A percentile compares a stretch with the other conserved stretches of the same genome.
phyloP scores from a whole-genome alignment of 2,113 vertebrate species.

The Sinocyclocheilus rhinocerous region DNA sequence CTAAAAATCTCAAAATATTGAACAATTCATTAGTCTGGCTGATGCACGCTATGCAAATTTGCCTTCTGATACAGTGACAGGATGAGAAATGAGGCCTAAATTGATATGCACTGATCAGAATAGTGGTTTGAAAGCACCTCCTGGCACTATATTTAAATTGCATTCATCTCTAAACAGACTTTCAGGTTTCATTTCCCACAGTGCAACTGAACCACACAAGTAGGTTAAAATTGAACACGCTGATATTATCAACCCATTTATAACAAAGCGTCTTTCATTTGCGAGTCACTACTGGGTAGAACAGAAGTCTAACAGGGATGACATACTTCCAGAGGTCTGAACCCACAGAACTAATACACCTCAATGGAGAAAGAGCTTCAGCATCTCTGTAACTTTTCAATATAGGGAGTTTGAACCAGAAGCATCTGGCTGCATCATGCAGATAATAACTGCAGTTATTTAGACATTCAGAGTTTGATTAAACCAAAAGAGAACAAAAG shows the following conservation, averaged over 20 bases:
- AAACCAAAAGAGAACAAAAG: too few relatives aligned
- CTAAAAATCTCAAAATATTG: background rate
- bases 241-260: background rate
- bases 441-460: background rate
- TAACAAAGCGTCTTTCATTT: slow-evolving; percentile 1
- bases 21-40: background rate
- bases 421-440: slow-evolving; percentile 33
- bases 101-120: background rate
- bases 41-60: background rate
- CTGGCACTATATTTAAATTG: background rate
- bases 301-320: background rate
- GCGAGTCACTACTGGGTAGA: background rate
- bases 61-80: background rate
- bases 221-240: background rate
- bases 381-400: background rate
- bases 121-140: background rate
- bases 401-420: background rate
- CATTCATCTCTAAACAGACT: background rate
- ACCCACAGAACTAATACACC: background rate
- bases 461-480: background rate
- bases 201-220: background rate
- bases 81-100: background rate
- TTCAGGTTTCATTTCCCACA: background rate
- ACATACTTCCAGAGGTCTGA: background rate
- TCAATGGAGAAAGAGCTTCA: background rate